Base-by-base conservation (phyloP, 2,113 vertebrate genomes). In the Aix galericulata region DNA sequence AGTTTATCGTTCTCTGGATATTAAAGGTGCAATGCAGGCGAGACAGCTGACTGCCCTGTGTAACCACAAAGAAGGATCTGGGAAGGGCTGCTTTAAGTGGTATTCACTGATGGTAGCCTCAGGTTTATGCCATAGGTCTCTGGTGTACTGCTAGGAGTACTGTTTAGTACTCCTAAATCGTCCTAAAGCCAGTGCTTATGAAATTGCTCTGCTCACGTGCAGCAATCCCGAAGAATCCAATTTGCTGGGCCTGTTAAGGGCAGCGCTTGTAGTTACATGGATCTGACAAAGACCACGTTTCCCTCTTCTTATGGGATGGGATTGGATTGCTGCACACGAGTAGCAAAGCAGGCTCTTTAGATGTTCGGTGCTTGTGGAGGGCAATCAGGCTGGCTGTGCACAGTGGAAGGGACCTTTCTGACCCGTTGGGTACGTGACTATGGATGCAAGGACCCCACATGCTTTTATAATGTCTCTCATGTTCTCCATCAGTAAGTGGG, bases 351-450 rank as follows among this genome's bases (percentile, higher is more conserved):
- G 71, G n/a, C 10, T 29, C 59, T 56, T 22, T 21, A n/a, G 32
- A 10, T 2, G 1, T 4, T 20, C 34, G 2, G 55, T 1, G 64
- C 38, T 77, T 9, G 4, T 74, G 50, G 21, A n/a, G 18, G 27
- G 20, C 13, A 7, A 1, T 3, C 0, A 0, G 18, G 5, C 18
- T 84, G 1, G 0, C 60, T 38, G 60, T 20, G 32, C 31, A 4
- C 44, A 12, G 18, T 2, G 1, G 20, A 26, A 48, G 58, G 17
- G 8, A 63, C 26, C 40, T 62, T 29, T 77, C 52, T 82, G n/a
- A 9, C 75, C 17, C 36, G 13, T 17, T 38, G 31, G 53, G 8
- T 46, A 5, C 2, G 0, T 25, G 46, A 11, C 29, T 63, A 13
- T 32, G 60, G 56, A 2, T 58, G 14, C 27, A 26, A 36, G 36